These are phyloP conservation scores for Charaxes varanes DNA, from an alignment of 1,140 invertebrate genomes.

Conservation along the genomic window DNA sequence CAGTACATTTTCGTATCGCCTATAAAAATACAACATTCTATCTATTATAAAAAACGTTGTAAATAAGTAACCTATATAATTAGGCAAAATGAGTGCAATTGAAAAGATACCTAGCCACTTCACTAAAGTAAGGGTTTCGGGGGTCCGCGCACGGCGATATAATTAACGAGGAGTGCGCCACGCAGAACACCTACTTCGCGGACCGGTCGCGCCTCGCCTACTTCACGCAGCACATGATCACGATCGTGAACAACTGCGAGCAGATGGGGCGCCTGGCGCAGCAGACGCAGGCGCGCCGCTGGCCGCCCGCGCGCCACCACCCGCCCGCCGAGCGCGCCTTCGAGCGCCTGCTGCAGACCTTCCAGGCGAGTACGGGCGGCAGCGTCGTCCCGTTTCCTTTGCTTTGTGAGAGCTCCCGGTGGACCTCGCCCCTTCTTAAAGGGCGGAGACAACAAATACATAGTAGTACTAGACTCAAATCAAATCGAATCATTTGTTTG, in stretches of 20 bases:
- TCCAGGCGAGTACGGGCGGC: constrained; percentile 51
- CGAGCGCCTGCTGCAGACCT: constrained; percentile 78
- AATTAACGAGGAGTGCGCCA: too few relatives aligned
- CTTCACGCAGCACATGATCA: constrained; percentile 96
- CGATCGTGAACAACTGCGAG: constrained; percentile 93
- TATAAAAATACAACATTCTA: too few relatives aligned
- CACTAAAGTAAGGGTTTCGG: too few relatives aligned
- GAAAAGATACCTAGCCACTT: too few relatives aligned
- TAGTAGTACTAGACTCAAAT: too few relatives aligned
- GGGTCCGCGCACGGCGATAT: too few relatives aligned
- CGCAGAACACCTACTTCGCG: constrained; percentile 77
- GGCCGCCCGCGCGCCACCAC: constrained; percentile 76
- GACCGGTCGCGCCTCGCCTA: constrained; percentile 83
- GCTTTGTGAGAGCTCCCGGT: background rate
- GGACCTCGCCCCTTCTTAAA: background rate
- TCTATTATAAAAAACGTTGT: too few relatives aligned
- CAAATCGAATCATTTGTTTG: too few relatives aligned
- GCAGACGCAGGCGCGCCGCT: constrained; percentile 84
- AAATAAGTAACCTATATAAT: too few relatives aligned
- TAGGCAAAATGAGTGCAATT: too few relatives aligned
- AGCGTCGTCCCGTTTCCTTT: background rate
- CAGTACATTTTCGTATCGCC: too few relatives aligned
- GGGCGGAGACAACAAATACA: background rate
- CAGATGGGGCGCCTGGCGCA: constrained; percentile 90
- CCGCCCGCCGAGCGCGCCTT: constrained; percentile 79